phyloP scores from a whole-genome alignment of 2,797 vertebrate genomes.

The Xerus rutilus region DNA sequence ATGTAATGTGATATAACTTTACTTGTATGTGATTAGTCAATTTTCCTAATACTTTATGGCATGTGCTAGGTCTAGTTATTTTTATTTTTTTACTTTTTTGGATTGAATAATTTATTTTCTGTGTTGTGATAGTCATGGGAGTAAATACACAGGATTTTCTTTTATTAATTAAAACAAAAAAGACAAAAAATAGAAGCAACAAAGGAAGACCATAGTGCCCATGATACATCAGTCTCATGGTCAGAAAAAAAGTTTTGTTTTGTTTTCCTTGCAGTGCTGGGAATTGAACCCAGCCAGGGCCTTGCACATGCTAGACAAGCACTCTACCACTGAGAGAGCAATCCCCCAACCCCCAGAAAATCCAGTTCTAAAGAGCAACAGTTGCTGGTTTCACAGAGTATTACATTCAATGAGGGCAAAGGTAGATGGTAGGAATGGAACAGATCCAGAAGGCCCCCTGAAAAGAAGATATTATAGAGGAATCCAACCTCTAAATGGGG shows the following conservation, averaged over 20 bases:
- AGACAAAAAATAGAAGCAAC: constrained; percentile 70
- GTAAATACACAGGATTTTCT: constrained; percentile 68
- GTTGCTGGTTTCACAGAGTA: constrained; percentile 78
- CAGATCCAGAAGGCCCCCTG: constrained; percentile 2
- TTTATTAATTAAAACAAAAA: constrained; percentile 69
- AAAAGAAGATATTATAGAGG: not conserved
- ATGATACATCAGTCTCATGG: constrained; percentile 65
- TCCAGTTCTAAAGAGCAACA: constrained; percentile 55
- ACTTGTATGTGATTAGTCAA: not conserved
- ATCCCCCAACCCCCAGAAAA: not conserved
- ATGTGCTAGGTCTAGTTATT: no score
- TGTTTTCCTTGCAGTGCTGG: no score
- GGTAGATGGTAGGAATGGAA: constrained; percentile 10
- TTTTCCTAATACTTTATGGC: not conserved
- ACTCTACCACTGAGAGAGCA: no score
- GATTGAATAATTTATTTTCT: constrained; percentile 81
- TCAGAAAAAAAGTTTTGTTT: constrained; percentile 70
- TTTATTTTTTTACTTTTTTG: not conserved
- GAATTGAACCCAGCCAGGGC: no score
- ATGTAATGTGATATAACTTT: not conserved
- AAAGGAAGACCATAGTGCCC: constrained; percentile 69
- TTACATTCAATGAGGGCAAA: constrained; percentile 72
- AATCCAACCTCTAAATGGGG: not conserved
- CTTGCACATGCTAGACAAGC: no score
- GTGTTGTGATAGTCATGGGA: constrained; percentile 67